Evolutionary conservation across 2,113 vertebrate species (phyloP).

Genomic region (Oxyruncus cristatus): DNA sequence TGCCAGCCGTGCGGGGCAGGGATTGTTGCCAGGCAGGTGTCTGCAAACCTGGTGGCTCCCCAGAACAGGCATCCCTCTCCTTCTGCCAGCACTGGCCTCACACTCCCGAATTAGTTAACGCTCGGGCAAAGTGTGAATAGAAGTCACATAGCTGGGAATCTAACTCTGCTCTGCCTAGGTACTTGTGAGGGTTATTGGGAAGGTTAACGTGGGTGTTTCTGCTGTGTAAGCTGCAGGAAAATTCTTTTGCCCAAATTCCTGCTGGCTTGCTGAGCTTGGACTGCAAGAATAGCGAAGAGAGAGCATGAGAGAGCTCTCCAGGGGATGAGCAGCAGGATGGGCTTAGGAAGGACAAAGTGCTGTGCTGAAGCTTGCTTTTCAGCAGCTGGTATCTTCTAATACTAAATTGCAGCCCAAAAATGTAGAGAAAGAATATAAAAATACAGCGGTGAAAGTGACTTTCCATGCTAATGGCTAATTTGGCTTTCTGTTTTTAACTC

Average conservation of each 20-base stretch:
- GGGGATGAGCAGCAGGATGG: not conserved
- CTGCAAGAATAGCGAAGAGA: not conserved
- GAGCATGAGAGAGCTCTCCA: not conserved
- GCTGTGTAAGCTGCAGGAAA: not conserved
- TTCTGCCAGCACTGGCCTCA: not conserved
- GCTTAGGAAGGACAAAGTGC: not conserved
- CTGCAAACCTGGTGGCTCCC: not conserved
- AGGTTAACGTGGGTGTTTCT: rapidly evolving
- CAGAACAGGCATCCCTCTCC: not conserved
- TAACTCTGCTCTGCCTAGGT: not conserved
- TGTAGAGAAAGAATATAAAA: not conserved
- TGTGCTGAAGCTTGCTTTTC: not conserved
- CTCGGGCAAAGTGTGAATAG: not conserved
- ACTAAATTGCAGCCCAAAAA: not conserved
- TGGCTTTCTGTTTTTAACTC: not conserved
- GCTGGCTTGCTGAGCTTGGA: not conserved
- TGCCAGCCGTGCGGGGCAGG: not conserved
- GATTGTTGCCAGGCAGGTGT: not conserved
- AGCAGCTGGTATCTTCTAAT: not conserved
- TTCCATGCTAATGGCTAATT: not conserved
- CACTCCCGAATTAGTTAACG: not conserved
- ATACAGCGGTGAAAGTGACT: not conserved
- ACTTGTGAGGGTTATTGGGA: rapidly evolving
- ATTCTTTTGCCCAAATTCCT: not conserved
- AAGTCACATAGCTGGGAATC: not conserved